Evolutionary conservation across 2,888 invertebrate species (phyloP).

Genomic region (Monoplex corrugatus): DNA sequence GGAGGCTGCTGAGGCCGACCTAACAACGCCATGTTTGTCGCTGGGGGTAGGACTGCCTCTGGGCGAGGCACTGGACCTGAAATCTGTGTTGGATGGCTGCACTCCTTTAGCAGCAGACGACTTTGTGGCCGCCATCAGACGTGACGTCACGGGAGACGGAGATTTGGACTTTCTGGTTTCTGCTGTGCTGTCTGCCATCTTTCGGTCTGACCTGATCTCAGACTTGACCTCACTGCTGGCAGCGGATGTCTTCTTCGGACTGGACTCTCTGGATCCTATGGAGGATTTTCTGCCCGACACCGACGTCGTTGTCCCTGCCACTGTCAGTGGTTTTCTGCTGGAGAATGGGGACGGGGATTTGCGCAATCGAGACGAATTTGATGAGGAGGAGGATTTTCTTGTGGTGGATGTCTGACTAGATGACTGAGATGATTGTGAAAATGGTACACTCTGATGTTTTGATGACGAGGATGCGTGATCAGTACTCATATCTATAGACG

Average conservation of each 20-base stretch:
- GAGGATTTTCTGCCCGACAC: constrained; percentile 7
- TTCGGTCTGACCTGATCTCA: not conserved
- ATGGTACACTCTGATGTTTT: not conserved
- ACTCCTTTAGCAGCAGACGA: constrained; percentile 43
- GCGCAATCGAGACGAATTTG: not conserved
- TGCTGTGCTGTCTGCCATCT: not conserved
- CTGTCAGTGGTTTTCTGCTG: not conserved
- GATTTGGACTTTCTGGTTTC: constrained; percentile 23
- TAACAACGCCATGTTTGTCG: not conserved
- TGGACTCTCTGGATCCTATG: constrained; percentile 1
- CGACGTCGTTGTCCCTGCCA: not conserved
- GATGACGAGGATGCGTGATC: not conserved
- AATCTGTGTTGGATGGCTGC: not conserved
- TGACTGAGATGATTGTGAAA: constrained; percentile 4
- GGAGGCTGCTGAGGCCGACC: not conserved
- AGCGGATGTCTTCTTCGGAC: not conserved
- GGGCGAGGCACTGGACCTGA: constrained; percentile 26
- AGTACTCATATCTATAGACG: not conserved
- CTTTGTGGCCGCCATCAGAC: constrained; percentile 26
- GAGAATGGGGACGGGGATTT: constrained; percentile 11
- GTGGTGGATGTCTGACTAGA: not conserved
- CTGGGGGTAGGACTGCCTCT: constrained; percentile 27
- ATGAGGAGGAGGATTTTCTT: not conserved
- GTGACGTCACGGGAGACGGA: not conserved
- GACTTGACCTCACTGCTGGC: not conserved